Conservation (phyloP, 2,113 vertebrate species). For the Penelope pileata region DNA sequence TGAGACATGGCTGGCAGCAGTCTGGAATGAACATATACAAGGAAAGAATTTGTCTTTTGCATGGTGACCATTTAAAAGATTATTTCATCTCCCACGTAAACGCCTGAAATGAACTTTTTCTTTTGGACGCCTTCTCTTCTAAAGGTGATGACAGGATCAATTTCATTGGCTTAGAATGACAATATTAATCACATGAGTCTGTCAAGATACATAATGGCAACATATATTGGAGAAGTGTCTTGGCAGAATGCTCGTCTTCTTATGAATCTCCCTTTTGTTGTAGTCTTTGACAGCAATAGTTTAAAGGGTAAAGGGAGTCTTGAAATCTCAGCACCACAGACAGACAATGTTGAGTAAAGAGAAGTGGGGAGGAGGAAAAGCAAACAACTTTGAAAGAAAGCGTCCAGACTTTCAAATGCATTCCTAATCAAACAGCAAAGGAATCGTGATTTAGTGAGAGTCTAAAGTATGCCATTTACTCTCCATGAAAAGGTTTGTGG, state of each 20-base stretch:
- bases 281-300: slow-evolving; percentile 32
- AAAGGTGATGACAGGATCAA: slow-evolving; percentile 55
- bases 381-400: slow-evolving; percentile 55
- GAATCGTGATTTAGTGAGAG: slow-evolving; percentile 49
- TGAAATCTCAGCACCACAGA: slow-evolving; percentile 37
- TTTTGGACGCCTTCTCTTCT: slow-evolving; percentile 26
- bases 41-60: slow-evolving; percentile 1
- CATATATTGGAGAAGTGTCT: not conserved
- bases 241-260: slow-evolving; percentile 4
- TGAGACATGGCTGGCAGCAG: fast-evolving
- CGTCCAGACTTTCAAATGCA: slow-evolving; percentile 45
- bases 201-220: slow-evolving; percentile 50
- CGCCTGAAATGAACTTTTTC: slow-evolving; percentile 27
- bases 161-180: slow-evolving; percentile 61
- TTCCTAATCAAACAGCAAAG: slow-evolving; percentile 61
- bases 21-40: not conserved
- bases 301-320: slow-evolving; percentile 27
- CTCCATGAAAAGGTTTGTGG: slow-evolving; percentile 58
- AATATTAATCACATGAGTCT: slow-evolving; percentile 57
- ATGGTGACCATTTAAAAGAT: not conserved
- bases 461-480: slow-evolving; percentile 58
- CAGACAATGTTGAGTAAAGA: slow-evolving; percentile 53
- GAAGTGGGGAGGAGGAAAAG: slow-evolving; percentile 44
- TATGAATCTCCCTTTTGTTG: slow-evolving; percentile 20
- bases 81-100: slow-evolving; percentile 32